phyloP scores from a whole-genome alignment of 2,113 vertebrate genomes.

The Pelvicachromis taeniatus region DNA sequence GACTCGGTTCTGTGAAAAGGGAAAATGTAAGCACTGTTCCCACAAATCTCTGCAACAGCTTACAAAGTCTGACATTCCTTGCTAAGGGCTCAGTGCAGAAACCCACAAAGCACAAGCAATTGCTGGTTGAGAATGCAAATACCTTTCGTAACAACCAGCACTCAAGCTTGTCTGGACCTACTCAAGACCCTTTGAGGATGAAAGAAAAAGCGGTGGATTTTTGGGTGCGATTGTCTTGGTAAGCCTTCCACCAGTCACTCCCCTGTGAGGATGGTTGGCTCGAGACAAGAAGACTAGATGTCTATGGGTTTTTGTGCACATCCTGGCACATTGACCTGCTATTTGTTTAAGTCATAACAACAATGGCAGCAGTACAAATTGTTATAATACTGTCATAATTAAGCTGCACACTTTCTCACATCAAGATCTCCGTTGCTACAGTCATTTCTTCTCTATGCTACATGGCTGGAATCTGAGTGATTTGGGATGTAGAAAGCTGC shows the following conservation, averaged over 20 bases:
- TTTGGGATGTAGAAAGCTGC: background rate
- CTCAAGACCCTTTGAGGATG: constrained; percentile 38
- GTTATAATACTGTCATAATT: constrained; percentile 40
- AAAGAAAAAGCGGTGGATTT: constrained; percentile 40
- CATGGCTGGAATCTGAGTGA: background rate
- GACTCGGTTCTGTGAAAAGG: background rate
- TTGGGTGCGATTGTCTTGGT: constrained; percentile 29
- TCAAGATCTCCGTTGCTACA: background rate
- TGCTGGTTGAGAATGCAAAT: constrained; percentile 45
- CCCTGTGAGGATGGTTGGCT: constrained; percentile 27
- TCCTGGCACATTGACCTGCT: constrained; percentile 17
- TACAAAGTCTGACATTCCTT: constrained; percentile 32
- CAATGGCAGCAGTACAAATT: constrained; percentile 26
- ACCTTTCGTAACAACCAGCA: constrained; percentile 9
- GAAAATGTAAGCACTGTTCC: constrained; percentile 1
- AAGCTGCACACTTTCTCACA: constrained; percentile 22
- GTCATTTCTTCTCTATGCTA: background rate
- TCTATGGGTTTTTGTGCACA: constrained; percentile 21
- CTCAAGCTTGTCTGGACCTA: constrained; percentile 37
- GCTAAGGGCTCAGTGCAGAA: constrained; percentile 27
- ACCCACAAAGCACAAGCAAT: constrained; percentile 16
- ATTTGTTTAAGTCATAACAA: constrained; percentile 34
- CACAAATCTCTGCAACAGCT: constrained; percentile 31
- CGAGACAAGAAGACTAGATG: background rate
- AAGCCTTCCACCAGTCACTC: constrained; percentile 55